phyloP scores from a whole-genome alignment of 2,888 invertebrate species.

The Hirtodrosophila histrioides region DNA sequence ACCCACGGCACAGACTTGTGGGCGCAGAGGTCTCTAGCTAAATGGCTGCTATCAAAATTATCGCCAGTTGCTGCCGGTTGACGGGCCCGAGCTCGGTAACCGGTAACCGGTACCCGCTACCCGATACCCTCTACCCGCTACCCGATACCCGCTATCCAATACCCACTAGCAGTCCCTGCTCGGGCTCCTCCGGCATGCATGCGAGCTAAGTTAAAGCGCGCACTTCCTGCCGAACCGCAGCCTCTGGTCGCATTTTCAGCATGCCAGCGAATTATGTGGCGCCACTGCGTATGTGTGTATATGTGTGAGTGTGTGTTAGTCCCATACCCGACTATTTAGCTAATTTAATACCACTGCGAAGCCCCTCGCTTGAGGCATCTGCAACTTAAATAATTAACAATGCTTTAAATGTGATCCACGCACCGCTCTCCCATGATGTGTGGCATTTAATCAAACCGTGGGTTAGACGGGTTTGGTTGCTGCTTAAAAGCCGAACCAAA shows the following conservation, averaged over 20 bases:
- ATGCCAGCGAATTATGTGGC: conserved; percentile 15
- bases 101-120: not conserved
- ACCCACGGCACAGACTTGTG: conserved; percentile 12
- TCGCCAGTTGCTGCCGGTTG: conserved; percentile 50
- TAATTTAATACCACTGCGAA: conserved; percentile 52
- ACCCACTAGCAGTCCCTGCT: conserved; percentile 1
- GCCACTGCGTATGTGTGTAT: conserved; percentile 1
- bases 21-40: conserved; percentile 33
- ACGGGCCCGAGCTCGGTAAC: conserved; percentile 17
- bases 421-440: not conserved
- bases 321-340: conserved; percentile 45
- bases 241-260: conserved; percentile 47
- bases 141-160: not conserved
- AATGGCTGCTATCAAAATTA: conserved; percentile 75
- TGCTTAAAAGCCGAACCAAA: conserved; percentile 7
- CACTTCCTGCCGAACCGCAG: conserved; percentile 67
- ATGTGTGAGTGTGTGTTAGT: conserved; percentile 23
- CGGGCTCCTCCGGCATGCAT: conserved; percentile 18
- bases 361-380: conserved; percentile 8
- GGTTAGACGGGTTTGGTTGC: not conserved
- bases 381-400: conserved; percentile 70
- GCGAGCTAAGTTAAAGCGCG: conserved; percentile 60
- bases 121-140: not conserved
- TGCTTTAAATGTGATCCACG: conserved; percentile 47
- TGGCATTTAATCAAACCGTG: conserved; percentile 45